Percentiles rank a stretch among this genome's conserved stretches.
These are phyloP conservation scores for Neodontobutis hainanensis DNA, from an alignment of 2,113 vertebrate species.

Conservation along the genomic window DNA sequence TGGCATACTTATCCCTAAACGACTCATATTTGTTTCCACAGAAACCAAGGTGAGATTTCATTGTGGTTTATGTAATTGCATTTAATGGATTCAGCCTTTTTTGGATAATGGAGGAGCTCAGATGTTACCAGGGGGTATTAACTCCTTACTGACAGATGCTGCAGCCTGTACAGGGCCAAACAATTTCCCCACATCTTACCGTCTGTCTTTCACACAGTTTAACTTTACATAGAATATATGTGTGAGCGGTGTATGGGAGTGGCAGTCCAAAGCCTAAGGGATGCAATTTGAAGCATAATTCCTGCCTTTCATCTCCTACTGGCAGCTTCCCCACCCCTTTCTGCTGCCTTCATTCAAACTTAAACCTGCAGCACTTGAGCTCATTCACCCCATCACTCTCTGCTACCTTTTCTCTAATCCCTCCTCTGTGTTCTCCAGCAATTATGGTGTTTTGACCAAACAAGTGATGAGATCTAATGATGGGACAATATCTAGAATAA, in stretches of 20 bases:
- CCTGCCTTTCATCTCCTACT: conserved; percentile 52
- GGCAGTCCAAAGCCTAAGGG: conserved; percentile 36
- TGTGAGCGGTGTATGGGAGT: not conserved
- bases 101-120: conserved; percentile 50
- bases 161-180: too few species aligned
- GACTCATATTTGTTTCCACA: conserved; percentile 64
- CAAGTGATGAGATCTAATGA: conserved; percentile 57
- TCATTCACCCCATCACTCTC: conserved; percentile 25
- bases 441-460: conserved; percentile 56
- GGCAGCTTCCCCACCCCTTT: conserved; percentile 60
- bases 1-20: conserved; percentile 45
- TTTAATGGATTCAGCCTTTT: conserved; percentile 46
- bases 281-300: conserved; percentile 45
- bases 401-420: conserved; percentile 46
- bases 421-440: conserved; percentile 26
- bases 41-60: conserved; percentile 60
- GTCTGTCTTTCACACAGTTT: not conserved
- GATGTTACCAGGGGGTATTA: conserved; percentile 55
- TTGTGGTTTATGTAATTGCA: conserved; percentile 55
- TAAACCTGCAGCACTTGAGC: conserved; percentile 22
- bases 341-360: conserved; percentile 36
- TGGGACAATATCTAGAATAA: conserved; percentile 17
- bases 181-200: not conserved
- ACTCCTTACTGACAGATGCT: conserved; percentile 30
- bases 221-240: conserved; percentile 9